Percentiles rank a stretch among this genome's conserved stretches.
Evolutionary conservation across 2,113 vertebrate species (phyloP).

Genomic region (Aldabrachelys gigantea): DNA sequence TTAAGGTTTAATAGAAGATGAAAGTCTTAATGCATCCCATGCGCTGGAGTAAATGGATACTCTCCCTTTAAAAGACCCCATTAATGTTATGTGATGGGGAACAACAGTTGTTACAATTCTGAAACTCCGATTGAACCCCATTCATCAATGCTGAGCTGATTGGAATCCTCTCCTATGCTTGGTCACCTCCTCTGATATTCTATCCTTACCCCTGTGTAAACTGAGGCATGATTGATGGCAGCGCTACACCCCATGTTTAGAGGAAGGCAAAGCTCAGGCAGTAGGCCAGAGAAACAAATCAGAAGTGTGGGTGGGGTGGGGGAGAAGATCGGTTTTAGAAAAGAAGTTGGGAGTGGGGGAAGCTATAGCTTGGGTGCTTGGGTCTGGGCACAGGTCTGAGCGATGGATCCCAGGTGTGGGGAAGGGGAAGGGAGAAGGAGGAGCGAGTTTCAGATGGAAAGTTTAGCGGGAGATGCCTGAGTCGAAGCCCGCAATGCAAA

Average conservation of each 20-base stretch:
- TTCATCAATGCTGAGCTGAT: slow-evolving; percentile 87
- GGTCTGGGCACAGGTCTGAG: neutral
- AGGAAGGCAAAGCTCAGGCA: slow-evolving; percentile 73
- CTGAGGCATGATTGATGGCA: slow-evolving; percentile 83
- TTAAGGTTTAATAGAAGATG: slow-evolving; percentile 79
- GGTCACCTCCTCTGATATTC: slow-evolving; percentile 86
- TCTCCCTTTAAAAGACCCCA: slow-evolving; percentile 80
- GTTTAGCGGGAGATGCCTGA: neutral
- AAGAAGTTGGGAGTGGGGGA: slow-evolving; percentile 76
- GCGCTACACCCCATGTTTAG: slow-evolving; percentile 75
- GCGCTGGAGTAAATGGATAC: slow-evolving; percentile 76
- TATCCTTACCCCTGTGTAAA: slow-evolving; percentile 76
- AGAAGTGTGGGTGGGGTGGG: slow-evolving; percentile 79
- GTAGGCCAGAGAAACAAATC: slow-evolving; percentile 86
- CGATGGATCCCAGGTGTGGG: accelerated
- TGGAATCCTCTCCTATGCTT: slow-evolving; percentile 85
- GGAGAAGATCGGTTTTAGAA: slow-evolving; percentile 87
- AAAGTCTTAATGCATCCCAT: slow-evolving; percentile 76
- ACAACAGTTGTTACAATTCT: slow-evolving; percentile 85
- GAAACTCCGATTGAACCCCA: slow-evolving; percentile 84
- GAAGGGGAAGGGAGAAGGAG: neutral
- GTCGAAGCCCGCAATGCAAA: neutral
- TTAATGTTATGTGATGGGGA: slow-evolving; percentile 79
- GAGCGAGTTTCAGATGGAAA: accelerated
- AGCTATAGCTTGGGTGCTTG: slow-evolving; percentile 46